Conservation (phyloP, 2,888 invertebrate species). For the Tachina fera region DNA sequence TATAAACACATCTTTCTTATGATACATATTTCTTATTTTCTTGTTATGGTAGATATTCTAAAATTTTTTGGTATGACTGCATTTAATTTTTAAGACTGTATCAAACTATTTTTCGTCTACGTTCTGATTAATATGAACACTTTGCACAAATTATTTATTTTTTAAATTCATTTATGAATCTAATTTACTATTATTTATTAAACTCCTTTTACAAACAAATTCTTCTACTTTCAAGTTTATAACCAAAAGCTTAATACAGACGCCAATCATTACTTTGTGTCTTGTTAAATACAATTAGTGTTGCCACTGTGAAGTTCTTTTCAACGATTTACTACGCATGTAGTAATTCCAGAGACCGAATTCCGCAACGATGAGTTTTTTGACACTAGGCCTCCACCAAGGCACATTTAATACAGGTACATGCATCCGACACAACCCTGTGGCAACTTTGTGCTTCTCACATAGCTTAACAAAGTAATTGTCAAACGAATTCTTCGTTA, state of each 20-base stretch:
- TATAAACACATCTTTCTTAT: background rate
- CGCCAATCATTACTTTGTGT: slow-evolving; percentile 27
- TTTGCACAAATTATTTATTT: background rate
- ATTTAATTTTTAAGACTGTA: background rate
- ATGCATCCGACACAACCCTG: too few species aligned
- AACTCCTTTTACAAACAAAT: background rate
- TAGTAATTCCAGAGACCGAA: too few species aligned
- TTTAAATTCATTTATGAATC: background rate
- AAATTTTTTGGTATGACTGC: background rate
- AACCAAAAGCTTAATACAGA: slow-evolving; percentile 28
- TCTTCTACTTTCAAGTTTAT: background rate
- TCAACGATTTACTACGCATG: too few species aligned
- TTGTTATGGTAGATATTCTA: slow-evolving; percentile 14
- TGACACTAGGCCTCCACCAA: too few species aligned
- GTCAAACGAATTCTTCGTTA: too few species aligned
- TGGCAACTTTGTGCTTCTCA: too few species aligned
- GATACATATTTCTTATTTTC: slow-evolving; percentile 24
- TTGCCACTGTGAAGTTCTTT: background rate
- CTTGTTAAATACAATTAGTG: slow-evolving; percentile 1
- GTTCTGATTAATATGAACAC: background rate
- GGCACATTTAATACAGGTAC: too few species aligned
- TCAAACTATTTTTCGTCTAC: background rate
- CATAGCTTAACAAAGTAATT: too few species aligned
- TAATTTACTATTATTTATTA: background rate
- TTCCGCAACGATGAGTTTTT: too few species aligned